Evolutionary conservation across 2,888 invertebrate genomes (phyloP), one percentile per base, ranked within the genome.

Genomic region (Cetonia aurata): DNA sequence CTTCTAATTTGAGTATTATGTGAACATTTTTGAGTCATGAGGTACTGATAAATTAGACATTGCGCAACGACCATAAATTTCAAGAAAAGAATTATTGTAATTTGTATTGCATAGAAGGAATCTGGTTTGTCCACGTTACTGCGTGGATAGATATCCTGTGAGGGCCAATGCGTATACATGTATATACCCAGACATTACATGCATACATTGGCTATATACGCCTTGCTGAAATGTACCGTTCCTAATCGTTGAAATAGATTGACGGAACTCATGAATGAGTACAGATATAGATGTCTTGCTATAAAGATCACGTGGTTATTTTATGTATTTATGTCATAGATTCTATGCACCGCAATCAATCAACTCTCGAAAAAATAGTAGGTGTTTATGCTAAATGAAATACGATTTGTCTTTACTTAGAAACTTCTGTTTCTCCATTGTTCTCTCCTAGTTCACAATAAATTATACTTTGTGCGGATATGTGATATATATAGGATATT

Each of bases 11-110:
- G 37, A 69, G 69, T 25, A 69, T 69, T 69, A 50, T 59, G 59
- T 59, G 59, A 53, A 33, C 13, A 62, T 62, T 60, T 53, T 25
- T 37, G 19, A 59, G 69, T 62, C 69, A 50, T 69, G 60, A 69
- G 57, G 52, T 69, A 25, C 25, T 48, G 68, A 68, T 68, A 68
- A 57, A 68, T 69, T 57, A 60, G 31, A 15, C 42, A 59, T 69
- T 69, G 60, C 52, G 69, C 52, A 69, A 69, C 41, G 50, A 37
- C 37, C 37, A 50, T 37, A 50, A 50, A 48, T 62, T 50, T 9
- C 37, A 4, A 4, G 25, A 25, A 25, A 25, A 60, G 10, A 60
- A 48, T 25, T 48, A 59, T 59, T 59, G 42, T 59, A 60, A 60
- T 60, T 48, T 31, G 31, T 46, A 60, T 60, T 60, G 48, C 46